These are phyloP conservation scores for Porites rus DNA, from an alignment of 92 coral and sea anemone genomes.

Conservation along the genomic window DNA sequence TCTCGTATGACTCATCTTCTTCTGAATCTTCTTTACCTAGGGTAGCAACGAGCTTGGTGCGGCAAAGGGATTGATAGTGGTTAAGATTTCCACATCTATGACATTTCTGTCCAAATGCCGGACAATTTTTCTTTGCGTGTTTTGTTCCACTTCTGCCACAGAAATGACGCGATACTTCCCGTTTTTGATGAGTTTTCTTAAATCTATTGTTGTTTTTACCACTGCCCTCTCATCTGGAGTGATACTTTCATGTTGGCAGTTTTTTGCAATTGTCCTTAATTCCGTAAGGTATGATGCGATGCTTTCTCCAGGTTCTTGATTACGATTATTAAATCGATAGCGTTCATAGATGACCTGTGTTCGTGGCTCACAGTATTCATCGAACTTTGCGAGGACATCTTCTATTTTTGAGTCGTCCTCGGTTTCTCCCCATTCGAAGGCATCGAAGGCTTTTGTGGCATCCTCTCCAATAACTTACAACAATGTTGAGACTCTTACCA, in stretches of 20 bases:
- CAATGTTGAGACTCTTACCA: slow-evolving; percentile 45
- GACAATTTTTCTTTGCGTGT: slow-evolving; percentile 14
- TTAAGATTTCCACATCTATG: not conserved
- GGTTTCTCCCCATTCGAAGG: slow-evolving; percentile 47
- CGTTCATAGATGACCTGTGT: slow-evolving; percentile 76
- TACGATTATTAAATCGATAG: slow-evolving; percentile 66
- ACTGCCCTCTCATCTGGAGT: not conserved
- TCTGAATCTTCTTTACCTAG: not conserved
- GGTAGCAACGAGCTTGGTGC: slow-evolving; percentile 27
- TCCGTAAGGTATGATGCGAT: slow-evolving; percentile 33
- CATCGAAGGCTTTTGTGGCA: slow-evolving; percentile 52
- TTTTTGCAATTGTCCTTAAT: no score
- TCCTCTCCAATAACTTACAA: slow-evolving; percentile 53
- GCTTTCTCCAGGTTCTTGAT: slow-evolving; percentile 71
- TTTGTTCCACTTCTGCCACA: slow-evolving; percentile 19
- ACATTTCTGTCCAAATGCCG: slow-evolving; percentile 24
- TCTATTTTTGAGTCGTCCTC: slow-evolving; percentile 47
- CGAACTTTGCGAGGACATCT: slow-evolving; percentile 42
- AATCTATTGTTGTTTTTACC: slow-evolving; percentile 7
- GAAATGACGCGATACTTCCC: not conserved
- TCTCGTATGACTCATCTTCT: not conserved
- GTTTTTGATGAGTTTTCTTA: no score
- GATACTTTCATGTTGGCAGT: no score
- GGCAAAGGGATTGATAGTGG: slow-evolving; percentile 21
- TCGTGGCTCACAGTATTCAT: slow-evolving; percentile 44